Percentiles rank a stretch among this genome's conserved stretches.
Conservation (phyloP, 2,113 vertebrate genomes). For the Pristiophorus japonicus region DNA sequence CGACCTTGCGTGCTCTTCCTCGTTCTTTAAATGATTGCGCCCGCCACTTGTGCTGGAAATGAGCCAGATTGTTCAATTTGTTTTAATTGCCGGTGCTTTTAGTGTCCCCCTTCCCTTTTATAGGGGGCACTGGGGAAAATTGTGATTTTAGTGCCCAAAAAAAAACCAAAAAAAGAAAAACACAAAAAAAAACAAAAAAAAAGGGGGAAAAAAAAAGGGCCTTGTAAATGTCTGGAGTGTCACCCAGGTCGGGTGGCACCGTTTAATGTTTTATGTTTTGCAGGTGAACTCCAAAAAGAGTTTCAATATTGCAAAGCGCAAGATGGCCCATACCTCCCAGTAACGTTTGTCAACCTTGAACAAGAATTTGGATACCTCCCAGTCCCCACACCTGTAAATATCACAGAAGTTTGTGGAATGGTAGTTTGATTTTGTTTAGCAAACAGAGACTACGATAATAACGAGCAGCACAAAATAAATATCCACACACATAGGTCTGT, state of each 20-base stretch:
- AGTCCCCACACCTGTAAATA: background rate
- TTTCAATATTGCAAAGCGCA: background rate
- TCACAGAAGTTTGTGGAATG: background rate
- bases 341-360: background rate
- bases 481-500: background rate
- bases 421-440: background rate
- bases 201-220: no score
- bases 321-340: background rate
- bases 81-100: no score
- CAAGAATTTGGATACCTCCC: background rate
- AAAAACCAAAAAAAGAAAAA: no score
- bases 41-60: background rate
- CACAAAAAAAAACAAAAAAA: no score
- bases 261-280: no score
- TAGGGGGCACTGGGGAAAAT: no score
- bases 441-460: background rate
- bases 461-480: background rate
- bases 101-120: no score
- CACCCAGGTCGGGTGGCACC: no score
- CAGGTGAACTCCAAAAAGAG: no score
- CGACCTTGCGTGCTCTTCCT: background rate
- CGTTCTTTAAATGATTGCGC: background rate
- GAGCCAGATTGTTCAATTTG: no score
- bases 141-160: no score
- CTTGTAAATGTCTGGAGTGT: no score